phyloP scores from a whole-genome alignment of 2,797 vertebrate species.

The Pelobates cultripes region DNA sequence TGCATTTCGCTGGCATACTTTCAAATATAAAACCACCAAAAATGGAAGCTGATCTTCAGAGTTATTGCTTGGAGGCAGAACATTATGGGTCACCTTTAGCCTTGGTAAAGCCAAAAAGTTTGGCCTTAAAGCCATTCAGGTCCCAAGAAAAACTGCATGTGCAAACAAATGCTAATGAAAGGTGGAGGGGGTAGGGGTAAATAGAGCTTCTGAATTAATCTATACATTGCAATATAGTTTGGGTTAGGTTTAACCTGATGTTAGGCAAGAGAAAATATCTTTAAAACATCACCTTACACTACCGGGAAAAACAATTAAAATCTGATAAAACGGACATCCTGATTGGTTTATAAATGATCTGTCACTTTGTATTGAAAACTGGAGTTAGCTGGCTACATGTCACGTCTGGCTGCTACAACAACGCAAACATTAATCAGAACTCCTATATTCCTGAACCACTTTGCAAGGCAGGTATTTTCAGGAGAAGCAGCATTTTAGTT shows the following conservation, averaged over 20 bases:
- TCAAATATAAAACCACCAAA: neutral
- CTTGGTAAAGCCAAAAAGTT: neutral
- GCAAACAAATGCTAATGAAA: constrained; percentile 13
- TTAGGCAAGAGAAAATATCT: constrained; percentile 18
- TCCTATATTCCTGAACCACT: neutral
- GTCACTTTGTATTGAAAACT: neutral
- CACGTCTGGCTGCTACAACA: neutral
- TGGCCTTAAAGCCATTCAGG: no score
- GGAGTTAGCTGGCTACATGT: neutral
- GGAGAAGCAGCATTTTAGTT: neutral
- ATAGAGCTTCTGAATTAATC: neutral
- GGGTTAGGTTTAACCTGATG: neutral
- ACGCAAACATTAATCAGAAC: neutral
- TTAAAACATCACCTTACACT: constrained; percentile 25
- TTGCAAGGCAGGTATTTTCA: neutral
- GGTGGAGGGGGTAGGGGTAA: neutral
- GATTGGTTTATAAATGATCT: neutral
- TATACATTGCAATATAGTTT: neutral
- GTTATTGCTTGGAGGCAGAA: constrained; percentile 12
- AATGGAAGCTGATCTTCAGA: neutral
- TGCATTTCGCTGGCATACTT: neutral
- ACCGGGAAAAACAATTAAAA: constrained; percentile 25
- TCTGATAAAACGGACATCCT: constrained; percentile 5
- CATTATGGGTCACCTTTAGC: neutral
- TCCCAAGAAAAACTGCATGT: neutral